Conservation (phyloP, 2,888 invertebrate species). For the Argyresthia goedartella region DNA sequence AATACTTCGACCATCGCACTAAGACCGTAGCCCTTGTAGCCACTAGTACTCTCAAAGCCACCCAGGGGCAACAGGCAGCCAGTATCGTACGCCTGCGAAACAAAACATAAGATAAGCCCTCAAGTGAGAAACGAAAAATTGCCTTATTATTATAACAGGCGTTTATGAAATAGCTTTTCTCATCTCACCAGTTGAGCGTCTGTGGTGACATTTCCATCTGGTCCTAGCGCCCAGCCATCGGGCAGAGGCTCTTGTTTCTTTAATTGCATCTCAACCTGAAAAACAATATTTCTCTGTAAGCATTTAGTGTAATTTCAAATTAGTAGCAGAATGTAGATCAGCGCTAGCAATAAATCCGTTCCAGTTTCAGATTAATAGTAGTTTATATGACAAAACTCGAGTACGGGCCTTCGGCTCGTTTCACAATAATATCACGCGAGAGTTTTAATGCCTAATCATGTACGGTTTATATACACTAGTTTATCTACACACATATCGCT, state of each 20-base stretch:
- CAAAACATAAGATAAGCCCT: neutral
- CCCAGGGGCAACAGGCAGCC: slow-evolving; percentile 78
- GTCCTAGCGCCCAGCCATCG: slow-evolving; percentile 86
- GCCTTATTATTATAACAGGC: neutral
- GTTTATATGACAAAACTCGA: no score
- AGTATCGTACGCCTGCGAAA: slow-evolving; percentile 64
- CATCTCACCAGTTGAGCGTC: slow-evolving; percentile 65
- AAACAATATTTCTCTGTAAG: slow-evolving; percentile 7
- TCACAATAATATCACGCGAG: no score
- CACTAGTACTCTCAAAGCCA: slow-evolving; percentile 78
- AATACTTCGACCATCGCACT: slow-evolving; percentile 88
- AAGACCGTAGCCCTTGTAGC: slow-evolving; percentile 92
- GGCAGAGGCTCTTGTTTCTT: slow-evolving; percentile 84
- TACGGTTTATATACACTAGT: no score
- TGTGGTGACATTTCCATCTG: slow-evolving; percentile 73
- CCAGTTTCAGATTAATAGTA: no score
- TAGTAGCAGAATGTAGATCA: no score
- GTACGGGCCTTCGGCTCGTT: no score
- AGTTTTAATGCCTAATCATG: no score
- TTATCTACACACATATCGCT: no score
- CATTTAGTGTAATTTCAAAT: no score
- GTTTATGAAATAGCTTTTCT: neutral
- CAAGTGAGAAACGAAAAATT: neutral
- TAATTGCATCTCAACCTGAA: slow-evolving; percentile 84
- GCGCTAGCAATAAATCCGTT: no score